phyloP scores from a whole-genome alignment of 1,140 invertebrate species.

The Drosophila tsacasi region DNA sequence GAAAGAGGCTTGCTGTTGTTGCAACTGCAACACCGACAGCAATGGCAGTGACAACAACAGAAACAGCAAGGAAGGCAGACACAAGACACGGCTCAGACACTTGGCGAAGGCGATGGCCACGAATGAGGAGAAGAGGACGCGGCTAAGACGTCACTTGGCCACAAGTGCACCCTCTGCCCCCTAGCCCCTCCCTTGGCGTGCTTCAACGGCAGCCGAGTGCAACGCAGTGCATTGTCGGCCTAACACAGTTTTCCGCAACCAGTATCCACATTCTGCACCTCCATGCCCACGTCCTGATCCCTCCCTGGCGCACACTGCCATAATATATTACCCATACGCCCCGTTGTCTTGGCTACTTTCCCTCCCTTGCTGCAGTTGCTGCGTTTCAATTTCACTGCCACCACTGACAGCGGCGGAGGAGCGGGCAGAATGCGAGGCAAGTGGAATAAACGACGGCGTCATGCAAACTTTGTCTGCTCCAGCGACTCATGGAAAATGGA shows the following conservation, averaged over 20 bases:
- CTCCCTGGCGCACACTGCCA: conserved; percentile 4
- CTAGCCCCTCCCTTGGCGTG: background rate
- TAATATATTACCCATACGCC: conserved; percentile 76
- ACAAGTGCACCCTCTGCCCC: conserved; percentile 40
- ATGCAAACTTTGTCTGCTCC: conserved; percentile 77
- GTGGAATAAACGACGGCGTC: conserved; percentile 68
- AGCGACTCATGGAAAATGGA: conserved; percentile 49
- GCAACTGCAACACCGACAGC: conserved; percentile 26
- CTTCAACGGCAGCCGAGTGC: conserved; percentile 45
- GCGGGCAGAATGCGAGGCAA: conserved; percentile 21
- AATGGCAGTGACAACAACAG: conserved; percentile 30
- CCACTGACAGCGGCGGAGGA: conserved; percentile 5
- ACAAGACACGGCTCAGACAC: conserved; percentile 49
- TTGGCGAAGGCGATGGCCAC: conserved; percentile 45
- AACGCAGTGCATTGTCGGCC: conserved; percentile 76
- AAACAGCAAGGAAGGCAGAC: conserved; percentile 16
- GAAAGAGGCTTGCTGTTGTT: conserved; percentile 49
- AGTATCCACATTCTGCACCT: conserved; percentile 10
- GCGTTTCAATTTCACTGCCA: conserved; percentile 80
- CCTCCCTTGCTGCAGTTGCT: conserved; percentile 40
- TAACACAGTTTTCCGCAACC: conserved; percentile 68
- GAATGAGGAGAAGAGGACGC: conserved; percentile 10
- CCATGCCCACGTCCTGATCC: background rate
- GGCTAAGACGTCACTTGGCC: conserved; percentile 55
- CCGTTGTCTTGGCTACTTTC: conserved; percentile 63